phyloP scores from a whole-genome alignment of 2,888 invertebrate species.

The Brachypalpus laphriformis region DNA sequence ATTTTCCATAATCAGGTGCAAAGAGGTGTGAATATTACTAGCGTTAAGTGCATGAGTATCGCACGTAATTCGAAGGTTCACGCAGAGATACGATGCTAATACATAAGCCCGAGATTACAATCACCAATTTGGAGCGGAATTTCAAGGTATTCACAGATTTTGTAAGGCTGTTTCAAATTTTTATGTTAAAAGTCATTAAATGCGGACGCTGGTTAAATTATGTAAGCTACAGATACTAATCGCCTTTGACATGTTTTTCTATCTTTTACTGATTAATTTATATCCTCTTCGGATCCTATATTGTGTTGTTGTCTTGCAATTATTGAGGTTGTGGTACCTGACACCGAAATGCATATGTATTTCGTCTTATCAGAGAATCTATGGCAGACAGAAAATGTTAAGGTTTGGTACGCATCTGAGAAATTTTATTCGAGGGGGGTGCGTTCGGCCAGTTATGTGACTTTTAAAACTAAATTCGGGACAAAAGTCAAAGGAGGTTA shows the following conservation, averaged over 20 bases:
- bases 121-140: constrained; percentile 26
- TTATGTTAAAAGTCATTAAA: background rate
- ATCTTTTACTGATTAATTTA: background rate
- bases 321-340: too few species aligned
- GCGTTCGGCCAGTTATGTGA: too few species aligned
- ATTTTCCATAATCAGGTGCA: constrained; percentile 21
- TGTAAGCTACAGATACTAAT: constrained; percentile 20
- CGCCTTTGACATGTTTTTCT: background rate
- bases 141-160: constrained; percentile 14
- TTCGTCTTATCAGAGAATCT: too few species aligned
- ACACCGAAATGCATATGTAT: too few species aligned
- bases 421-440: too few species aligned
- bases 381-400: too few species aligned
- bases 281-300: too few species aligned
- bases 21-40: constrained; percentile 24
- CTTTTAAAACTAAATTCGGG: too few species aligned
- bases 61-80: constrained; percentile 8
- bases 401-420: too few species aligned
- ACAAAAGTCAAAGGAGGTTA: too few species aligned
- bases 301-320: too few species aligned
- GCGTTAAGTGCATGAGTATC: constrained; percentile 17
- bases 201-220: constrained; percentile 2
- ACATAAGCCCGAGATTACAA: constrained; percentile 2
- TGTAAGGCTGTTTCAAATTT: background rate
- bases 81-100: background rate